Evolutionary conservation across 2,113 vertebrate species (phyloP), one percentile per base, ranked within the genome.

Genomic region (Trichomycterus rosablanca): DNA sequence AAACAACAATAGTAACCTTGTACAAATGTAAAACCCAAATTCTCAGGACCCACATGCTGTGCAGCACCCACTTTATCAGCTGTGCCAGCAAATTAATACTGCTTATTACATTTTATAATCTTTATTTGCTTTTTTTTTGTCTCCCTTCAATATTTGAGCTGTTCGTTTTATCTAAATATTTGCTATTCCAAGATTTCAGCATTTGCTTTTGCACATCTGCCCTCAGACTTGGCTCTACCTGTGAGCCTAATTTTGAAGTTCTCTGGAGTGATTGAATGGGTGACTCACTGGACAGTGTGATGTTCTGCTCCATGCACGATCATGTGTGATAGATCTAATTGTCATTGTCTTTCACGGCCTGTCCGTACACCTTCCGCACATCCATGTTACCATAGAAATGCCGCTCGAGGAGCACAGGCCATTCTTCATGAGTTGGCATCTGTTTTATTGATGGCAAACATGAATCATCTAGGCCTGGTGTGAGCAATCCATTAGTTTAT

Each of bases 281-380:
- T 44, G 37, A 37, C 39, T 67, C 52, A 67, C 51, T 40, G 60
- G 2, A 32, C 68, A 56, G 42, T 54, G 62, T 37, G 45, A 54
- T 20, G 30, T 58, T 20, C 8, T 12, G 37, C 56, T 51, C 57
- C 20, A n/a, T 28, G 43, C 16, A 45, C 14, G 22, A 43, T 62
- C 60, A 62, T 42, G 45, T 61, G 34, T 20, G 19, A 63, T 71
- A 59, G 16, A 57, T 66, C 68, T 71, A 65, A 76, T 70, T 68
- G 39, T 49, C 53, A 49, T 67, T 67, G 54, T 48, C 54, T 56
- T 49, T 54, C 45, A 63, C n/a, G 19, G 22, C 51, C 30, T 40
- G 49, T 54, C 28, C 43, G 5, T 63, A 32, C 37, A 49, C 28
- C 42, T n/a, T n/a, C n/a, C n/a, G n/a, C n/a, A n/a, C n/a, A n/a